A percentile compares a stretch with the other conserved stretches of the same genome.
These are phyloP conservation scores for Eciton burchellii DNA, from an alignment of 1,140 invertebrate species.

Conservation along the genomic window DNA sequence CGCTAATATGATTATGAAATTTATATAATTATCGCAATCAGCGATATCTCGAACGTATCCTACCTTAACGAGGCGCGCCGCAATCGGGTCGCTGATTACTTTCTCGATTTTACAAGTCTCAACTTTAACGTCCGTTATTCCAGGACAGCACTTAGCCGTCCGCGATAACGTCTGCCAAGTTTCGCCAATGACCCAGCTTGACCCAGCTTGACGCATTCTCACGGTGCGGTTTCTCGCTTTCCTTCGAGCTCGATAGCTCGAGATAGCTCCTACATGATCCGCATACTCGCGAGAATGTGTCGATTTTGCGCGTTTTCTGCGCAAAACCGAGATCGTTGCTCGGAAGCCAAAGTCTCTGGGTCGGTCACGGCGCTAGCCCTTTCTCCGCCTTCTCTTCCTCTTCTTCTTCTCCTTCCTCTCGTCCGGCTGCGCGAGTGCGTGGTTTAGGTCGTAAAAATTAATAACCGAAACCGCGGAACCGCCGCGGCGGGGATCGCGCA, in stretches of 20 bases:
- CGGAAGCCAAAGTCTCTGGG: not conserved
- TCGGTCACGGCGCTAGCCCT: no score
- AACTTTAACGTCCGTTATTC: slow-evolving; percentile 6
- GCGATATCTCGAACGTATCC: not conserved
- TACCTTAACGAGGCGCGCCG: not conserved
- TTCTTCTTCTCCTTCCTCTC: not conserved
- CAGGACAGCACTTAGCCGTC: not conserved
- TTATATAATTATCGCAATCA: not conserved
- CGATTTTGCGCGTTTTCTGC: not conserved
- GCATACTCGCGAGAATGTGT: no score
- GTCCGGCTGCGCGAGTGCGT: not conserved
- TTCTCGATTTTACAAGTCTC: not conserved
- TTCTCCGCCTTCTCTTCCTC: not conserved
- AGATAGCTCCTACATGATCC: no score
- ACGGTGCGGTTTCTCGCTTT: not conserved
- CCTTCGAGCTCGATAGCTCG: not conserved
- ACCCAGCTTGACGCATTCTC: not conserved
- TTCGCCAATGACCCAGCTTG: not conserved
- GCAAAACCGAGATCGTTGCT: not conserved
- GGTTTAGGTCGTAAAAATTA: slow-evolving; percentile 31
- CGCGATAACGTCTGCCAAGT: slow-evolving; percentile 8
- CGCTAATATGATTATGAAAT: not conserved
- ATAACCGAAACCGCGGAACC: slow-evolving; percentile 44
- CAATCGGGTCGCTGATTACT: slow-evolving; percentile 12
- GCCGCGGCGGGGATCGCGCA: not conserved